Evolutionary conservation across 2,888 invertebrate genomes (phyloP).

Genomic region (Rutpela maculata): DNA sequence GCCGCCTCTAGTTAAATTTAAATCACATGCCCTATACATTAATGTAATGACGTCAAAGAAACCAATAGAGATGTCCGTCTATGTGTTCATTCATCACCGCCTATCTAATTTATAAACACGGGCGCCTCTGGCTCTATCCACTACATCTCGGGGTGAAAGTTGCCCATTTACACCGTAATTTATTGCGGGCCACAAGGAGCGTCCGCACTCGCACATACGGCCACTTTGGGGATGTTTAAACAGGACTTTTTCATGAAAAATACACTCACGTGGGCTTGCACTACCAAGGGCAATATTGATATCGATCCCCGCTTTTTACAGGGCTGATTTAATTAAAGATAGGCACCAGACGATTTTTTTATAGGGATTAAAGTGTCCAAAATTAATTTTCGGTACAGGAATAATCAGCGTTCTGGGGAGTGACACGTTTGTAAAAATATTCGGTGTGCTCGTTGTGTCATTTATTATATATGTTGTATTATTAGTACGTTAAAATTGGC

Average conservation of each 20-base stretch:
- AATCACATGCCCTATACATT: neutral
- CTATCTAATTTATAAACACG: conserved; percentile 5
- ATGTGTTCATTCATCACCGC: conserved; percentile 1
- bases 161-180: conserved; percentile 29
- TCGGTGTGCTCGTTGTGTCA: neutral
- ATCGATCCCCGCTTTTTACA: conserved; percentile 19
- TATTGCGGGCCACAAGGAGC: conserved; percentile 29
- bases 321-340: conserved; percentile 16
- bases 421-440: neutral
- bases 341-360: neutral
- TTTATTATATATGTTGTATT: neutral
- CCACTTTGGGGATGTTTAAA: conserved; percentile 16
- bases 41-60: neutral
- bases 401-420: neutral
- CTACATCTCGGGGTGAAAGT: conserved; percentile 31
- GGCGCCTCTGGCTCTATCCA: conserved; percentile 4
- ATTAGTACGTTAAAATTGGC: too few species aligned
- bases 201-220: conserved; percentile 24
- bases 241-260: conserved; percentile 31
- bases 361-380: conserved; percentile 2
- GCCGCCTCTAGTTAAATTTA: neutral
- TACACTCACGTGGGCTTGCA: conserved; percentile 14
- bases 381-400: conserved; percentile 2
- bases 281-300: conserved; percentile 13
- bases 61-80: neutral